phyloP scores from a whole-genome alignment of 2,888 invertebrate genomes.

The Malthinus flaveolus region DNA sequence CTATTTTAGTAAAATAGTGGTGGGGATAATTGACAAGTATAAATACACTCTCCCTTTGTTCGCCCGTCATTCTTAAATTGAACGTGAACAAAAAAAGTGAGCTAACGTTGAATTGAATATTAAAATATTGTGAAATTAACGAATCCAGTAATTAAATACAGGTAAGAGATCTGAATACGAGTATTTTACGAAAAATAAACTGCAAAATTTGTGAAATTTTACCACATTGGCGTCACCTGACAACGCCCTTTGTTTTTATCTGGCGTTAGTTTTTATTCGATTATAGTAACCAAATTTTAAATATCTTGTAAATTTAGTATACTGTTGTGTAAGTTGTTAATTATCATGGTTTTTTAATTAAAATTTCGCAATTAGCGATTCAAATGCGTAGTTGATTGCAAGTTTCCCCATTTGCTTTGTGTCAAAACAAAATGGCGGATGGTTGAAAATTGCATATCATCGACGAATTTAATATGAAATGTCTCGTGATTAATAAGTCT shows the following conservation, averaged over 20 bases:
- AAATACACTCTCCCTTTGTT: too few species aligned
- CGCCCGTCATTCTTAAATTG: too few species aligned
- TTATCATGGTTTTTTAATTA: not conserved
- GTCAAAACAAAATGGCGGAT: slow-evolving; percentile 9
- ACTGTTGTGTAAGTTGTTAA: not conserved
- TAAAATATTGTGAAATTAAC: too few species aligned
- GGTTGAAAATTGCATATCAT: not conserved
- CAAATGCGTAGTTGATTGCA: too few species aligned
- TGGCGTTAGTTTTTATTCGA: slow-evolving; percentile 4
- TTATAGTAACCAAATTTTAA: slow-evolving; percentile 6
- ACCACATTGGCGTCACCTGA: not conserved
- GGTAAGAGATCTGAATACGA: too few species aligned
- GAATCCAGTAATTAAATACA: too few species aligned
- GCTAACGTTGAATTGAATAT: too few species aligned
- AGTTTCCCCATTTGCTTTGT: not conserved
- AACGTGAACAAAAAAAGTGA: too few species aligned
- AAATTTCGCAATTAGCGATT: not conserved
- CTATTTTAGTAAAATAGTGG: too few species aligned
- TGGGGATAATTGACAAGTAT: too few species aligned
- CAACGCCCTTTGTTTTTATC: slow-evolving; percentile 14
- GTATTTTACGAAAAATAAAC: too few species aligned
- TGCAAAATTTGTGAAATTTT: not conserved
- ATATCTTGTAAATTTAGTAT: slow-evolving; percentile 1
- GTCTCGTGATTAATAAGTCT: not conserved
- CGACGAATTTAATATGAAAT: not conserved